Evolutionary conservation across 35 echinoderm and acorn worm species (phyloP).

Genomic region (Acanthaster planci): DNA sequence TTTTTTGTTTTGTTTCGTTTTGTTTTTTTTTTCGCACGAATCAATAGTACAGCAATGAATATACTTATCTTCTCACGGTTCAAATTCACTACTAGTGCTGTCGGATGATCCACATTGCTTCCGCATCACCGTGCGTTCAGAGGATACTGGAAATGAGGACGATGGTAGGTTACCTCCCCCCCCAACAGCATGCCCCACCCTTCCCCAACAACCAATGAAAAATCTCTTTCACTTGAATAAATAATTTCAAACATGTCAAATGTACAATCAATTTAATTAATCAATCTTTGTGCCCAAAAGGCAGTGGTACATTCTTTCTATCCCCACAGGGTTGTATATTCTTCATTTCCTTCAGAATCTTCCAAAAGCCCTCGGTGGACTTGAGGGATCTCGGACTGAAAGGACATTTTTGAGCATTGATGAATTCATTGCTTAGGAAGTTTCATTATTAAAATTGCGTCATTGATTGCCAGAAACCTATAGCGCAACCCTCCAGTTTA

Average conservation of each 20-base stretch:
- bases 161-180: not conserved
- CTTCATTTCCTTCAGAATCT: not conserved
- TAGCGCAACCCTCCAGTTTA: conserved; percentile 73
- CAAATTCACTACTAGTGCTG: not conserved
- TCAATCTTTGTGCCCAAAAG: too few species aligned
- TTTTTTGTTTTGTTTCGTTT: too few species aligned
- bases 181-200: not conserved
- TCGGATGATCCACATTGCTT: conserved; percentile 30
- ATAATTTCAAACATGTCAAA: not conserved
- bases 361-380: not conserved
- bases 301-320: too few species aligned
- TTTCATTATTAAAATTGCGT: not conserved
- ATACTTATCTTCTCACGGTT: not conserved
- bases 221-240: too few species aligned
- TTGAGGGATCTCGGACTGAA: not conserved
- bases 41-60: too few species aligned
- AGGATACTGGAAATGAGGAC: conserved; percentile 35
- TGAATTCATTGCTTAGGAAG: not conserved
- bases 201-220: not conserved
- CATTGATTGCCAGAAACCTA: conserved; percentile 10
- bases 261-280: too few species aligned
- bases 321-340: not conserved
- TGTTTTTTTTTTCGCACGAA: too few species aligned
- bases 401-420: not conserved
- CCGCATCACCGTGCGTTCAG: conserved; percentile 36